These are phyloP conservation scores for Rotaria sp. DNA, from an alignment of 2,888 invertebrate species.

Conservation along the genomic window DNA sequence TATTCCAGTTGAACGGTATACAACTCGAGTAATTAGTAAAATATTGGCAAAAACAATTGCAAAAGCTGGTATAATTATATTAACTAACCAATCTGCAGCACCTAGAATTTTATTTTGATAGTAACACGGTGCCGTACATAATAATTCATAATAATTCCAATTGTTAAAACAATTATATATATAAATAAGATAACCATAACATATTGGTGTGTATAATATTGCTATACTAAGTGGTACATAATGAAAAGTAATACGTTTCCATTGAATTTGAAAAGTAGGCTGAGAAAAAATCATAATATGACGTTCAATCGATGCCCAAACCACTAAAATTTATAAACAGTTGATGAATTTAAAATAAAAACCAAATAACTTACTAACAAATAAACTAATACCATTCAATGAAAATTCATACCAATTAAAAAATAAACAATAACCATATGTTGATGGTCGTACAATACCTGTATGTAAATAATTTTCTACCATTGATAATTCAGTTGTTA, in stretches of 20 bases:
- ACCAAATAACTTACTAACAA: background rate
- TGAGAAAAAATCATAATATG: background rate
- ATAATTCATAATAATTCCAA: background rate
- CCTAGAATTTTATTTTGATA: background rate
- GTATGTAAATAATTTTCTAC: background rate
- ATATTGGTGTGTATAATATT: background rate
- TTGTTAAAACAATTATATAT: background rate
- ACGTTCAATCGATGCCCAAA: background rate
- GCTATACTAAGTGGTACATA: background rate
- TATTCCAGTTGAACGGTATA: background rate
- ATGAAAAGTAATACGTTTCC: background rate
- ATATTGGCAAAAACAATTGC: background rate
- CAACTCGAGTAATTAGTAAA: background rate
- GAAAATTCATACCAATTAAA: conserved; percentile 9
- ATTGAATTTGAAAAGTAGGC: background rate
- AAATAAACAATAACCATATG: background rate
- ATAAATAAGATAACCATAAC: background rate
- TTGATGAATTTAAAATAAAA: background rate
- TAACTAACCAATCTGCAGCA: background rate
- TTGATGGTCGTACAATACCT: background rate
- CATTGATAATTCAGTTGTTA: background rate
- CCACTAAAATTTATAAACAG: background rate
- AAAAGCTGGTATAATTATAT: background rate
- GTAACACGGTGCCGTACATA: background rate
- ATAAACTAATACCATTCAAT: background rate